Evolutionary conservation across 2,797 vertebrate species (phyloP).

Genomic region (Pteropus rufus): DNA sequence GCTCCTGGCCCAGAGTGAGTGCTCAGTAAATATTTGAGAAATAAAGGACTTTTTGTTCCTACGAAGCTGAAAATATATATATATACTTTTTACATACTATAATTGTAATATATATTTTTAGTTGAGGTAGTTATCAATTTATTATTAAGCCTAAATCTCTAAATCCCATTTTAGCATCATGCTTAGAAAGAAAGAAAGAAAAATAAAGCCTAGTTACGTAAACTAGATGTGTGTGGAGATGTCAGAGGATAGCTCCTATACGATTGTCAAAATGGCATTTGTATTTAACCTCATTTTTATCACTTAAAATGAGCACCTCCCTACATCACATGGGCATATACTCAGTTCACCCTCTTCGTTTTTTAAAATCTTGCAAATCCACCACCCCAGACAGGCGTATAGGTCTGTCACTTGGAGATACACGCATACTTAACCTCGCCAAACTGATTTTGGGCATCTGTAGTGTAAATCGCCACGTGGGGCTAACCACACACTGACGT

Average conservation of each 20-base stretch:
- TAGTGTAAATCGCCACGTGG: neutral
- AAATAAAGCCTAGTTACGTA: neutral
- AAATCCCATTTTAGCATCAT: neutral
- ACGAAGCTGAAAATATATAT: neutral
- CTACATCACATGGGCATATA: too few species aligned
- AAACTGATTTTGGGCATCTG: neutral
- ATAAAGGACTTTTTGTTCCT: neutral
- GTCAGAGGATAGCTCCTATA: neutral
- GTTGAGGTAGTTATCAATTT: neutral
- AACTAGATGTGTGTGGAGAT: neutral
- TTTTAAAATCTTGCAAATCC: neutral
- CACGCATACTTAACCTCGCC: neutral
- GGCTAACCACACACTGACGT: fast-evolving
- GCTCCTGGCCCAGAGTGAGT: neutral
- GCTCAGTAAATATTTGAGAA: neutral
- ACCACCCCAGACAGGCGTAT: neutral
- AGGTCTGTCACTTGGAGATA: neutral
- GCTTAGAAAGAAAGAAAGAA: neutral
- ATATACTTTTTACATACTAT: neutral
- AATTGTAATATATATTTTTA: neutral
- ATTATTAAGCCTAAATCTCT: neutral
- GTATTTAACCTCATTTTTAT: neutral
- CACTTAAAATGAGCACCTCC: neutral
- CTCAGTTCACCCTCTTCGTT: neutral
- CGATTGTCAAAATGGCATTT: neutral